Percentiles rank a stretch among this genome's conserved stretches.
Conservation (phyloP, 2,797 vertebrate species). For the Urosaurus nigricauda region DNA sequence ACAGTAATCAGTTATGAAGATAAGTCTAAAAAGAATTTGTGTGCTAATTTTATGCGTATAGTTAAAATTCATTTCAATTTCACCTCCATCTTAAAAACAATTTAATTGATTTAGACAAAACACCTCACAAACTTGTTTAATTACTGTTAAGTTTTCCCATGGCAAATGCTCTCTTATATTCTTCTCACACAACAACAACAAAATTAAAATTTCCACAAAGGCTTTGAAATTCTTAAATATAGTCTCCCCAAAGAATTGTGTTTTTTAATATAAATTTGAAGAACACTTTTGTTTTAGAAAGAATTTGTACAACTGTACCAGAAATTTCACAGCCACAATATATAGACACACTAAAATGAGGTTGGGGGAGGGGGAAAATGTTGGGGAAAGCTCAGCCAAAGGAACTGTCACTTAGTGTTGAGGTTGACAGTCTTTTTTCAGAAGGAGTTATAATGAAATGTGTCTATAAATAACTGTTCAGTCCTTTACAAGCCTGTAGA, state of each 20-base stretch:
- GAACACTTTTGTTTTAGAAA: conserved; percentile 84
- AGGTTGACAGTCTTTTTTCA: conserved; percentile 91
- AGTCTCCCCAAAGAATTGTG: conserved; percentile 78
- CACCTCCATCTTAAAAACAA: conserved; percentile 82
- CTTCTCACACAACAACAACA: conserved; percentile 75
- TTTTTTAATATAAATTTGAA: conserved; percentile 81
- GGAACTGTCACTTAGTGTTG: conserved; percentile 93
- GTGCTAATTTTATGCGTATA: conserved; percentile 85
- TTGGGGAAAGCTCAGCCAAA: conserved; percentile 87
- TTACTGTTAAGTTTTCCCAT: conserved; percentile 79
- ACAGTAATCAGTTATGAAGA: conserved; percentile 86
- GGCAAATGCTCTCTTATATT: conserved; percentile 80
- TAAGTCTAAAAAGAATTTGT: conserved; percentile 82
- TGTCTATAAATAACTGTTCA: conserved; percentile 87
- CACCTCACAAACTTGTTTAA: conserved; percentile 79
- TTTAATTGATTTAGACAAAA: conserved; percentile 61
- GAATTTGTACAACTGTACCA: conserved; percentile 96
- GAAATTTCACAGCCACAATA: conserved; percentile 96
- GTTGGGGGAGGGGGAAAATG: conserved; percentile 82
- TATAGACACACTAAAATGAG: conserved; percentile 89
- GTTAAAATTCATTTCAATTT: conserved; percentile 82
- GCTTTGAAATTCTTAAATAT: conserved; percentile 79
- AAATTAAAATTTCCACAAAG: conserved; percentile 78
- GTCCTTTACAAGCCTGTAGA: conserved; percentile 99
- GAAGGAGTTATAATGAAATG: conserved; percentile 79